These are phyloP conservation scores for Tiaroga cobitis DNA, from an alignment of 2,797 vertebrate genomes.

Conservation along the genomic window DNA sequence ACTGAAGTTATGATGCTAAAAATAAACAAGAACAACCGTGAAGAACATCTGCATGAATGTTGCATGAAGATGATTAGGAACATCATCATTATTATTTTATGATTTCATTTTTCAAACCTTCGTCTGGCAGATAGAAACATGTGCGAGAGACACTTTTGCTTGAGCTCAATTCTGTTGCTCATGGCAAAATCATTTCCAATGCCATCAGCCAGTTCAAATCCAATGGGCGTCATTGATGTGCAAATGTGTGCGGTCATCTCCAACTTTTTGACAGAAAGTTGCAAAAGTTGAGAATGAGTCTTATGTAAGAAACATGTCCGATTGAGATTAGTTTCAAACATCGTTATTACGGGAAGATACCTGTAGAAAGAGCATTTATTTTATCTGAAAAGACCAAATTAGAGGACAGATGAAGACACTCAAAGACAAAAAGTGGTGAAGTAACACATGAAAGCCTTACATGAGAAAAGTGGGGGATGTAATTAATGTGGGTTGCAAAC, in stretches of 20 bases:
- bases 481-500: conserved; percentile 34
- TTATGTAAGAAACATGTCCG: background rate
- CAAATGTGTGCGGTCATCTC: background rate
- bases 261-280: background rate
- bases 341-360: background rate
- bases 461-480: conserved; percentile 1
- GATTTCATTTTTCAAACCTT: background rate
- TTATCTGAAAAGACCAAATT: background rate
- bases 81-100: background rate
- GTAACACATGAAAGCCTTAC: background rate
- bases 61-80: background rate
- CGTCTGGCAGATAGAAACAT: background rate
- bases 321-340: background rate
- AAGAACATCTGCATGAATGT: background rate
- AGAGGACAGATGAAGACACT: background rate
- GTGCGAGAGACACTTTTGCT: background rate
- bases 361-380: background rate
- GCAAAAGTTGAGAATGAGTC: background rate
- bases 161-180: background rate
- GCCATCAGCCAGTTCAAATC: background rate
- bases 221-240: background rate
- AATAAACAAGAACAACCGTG: background rate
- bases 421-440: background rate
- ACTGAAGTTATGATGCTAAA: background rate
- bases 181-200: too few species aligned